Percentiles rank a stretch among this genome's conserved stretches.
These are phyloP conservation scores for Pogonocherus hispidulus DNA, from an alignment of 2,888 invertebrate species.

Conservation along the genomic window DNA sequence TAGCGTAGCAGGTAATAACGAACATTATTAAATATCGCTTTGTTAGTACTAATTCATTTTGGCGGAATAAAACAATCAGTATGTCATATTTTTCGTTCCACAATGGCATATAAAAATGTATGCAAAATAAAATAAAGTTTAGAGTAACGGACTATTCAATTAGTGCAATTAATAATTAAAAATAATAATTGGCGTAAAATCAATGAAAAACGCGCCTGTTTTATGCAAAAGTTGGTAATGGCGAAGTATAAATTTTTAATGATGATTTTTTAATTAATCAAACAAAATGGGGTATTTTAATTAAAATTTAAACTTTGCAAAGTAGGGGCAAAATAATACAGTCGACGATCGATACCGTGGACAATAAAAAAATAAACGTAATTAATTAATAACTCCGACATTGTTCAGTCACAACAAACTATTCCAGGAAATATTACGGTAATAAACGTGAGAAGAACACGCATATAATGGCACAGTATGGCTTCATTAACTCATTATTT, in stretches of 20 bases:
- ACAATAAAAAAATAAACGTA: constrained; percentile 19
- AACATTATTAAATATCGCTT: neutral
- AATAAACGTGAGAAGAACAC: constrained; percentile 47
- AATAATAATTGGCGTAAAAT: constrained; percentile 54
- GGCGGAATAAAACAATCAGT: neutral
- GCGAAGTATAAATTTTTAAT: constrained; percentile 49
- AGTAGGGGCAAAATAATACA: constrained; percentile 26
- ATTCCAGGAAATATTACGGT: constrained; percentile 43
- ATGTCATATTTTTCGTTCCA: neutral
- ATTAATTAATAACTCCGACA: constrained; percentile 37
- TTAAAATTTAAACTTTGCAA: constrained; percentile 49
- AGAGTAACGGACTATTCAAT: constrained; percentile 47
- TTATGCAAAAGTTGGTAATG: constrained; percentile 44
- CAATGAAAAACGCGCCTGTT: constrained; percentile 47
- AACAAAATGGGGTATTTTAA: constrained; percentile 50
- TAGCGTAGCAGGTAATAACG: no score
- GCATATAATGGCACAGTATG: constrained; percentile 48
- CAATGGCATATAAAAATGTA: constrained; percentile 14
- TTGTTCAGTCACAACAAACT: constrained; percentile 44
- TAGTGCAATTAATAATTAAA: constrained; percentile 57
- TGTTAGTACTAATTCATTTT: neutral
- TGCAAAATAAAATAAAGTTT: constrained; percentile 42
- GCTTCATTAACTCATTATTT: constrained; percentile 55
- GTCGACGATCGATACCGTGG: constrained; percentile 20
- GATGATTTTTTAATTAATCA: constrained; percentile 51